These are phyloP conservation scores for Meteorus colon DNA, from an alignment of 2,888 invertebrate species.

Conservation along the genomic window DNA sequence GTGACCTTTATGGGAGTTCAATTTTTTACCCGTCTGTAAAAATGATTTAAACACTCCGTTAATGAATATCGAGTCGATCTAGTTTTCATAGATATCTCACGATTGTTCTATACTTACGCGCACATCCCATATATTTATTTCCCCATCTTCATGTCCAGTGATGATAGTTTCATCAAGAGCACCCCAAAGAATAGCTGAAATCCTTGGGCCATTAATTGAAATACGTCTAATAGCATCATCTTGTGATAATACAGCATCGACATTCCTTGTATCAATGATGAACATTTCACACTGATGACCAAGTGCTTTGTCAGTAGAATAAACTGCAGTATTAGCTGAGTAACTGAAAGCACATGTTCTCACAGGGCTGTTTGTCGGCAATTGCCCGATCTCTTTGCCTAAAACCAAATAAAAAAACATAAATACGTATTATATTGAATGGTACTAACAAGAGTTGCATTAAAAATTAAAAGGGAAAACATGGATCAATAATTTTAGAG, in stretches of 20 bases:
- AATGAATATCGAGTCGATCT: not conserved
- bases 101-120: constrained; percentile 76
- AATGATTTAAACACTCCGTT: constrained; percentile 8
- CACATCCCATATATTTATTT: constrained; percentile 94
- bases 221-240: constrained; percentile 86
- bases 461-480: constrained; percentile 9
- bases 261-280: constrained; percentile 87
- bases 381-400: constrained; percentile 84
- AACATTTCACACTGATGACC: constrained; percentile 92
- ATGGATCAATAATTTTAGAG: constrained; percentile 7
- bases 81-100: not conserved
- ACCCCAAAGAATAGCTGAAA: constrained; percentile 96
- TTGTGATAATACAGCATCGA: constrained; percentile 81
- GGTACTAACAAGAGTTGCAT: not conserved
- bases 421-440: constrained; percentile 4
- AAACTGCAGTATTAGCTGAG: constrained; percentile 93
- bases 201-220: constrained; percentile 87
- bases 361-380: constrained; percentile 90
- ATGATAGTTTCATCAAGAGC: constrained; percentile 92
- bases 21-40: constrained; percentile 85
- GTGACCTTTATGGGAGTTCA: constrained; percentile 88
- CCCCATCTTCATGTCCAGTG: constrained; percentile 96
- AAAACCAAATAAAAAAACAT: constrained; percentile 28
- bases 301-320: constrained; percentile 95
- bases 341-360: constrained; percentile 94